phyloP scores from a whole-genome alignment of 2,113 vertebrate species.

The Ptychochromis oligacanthus region DNA sequence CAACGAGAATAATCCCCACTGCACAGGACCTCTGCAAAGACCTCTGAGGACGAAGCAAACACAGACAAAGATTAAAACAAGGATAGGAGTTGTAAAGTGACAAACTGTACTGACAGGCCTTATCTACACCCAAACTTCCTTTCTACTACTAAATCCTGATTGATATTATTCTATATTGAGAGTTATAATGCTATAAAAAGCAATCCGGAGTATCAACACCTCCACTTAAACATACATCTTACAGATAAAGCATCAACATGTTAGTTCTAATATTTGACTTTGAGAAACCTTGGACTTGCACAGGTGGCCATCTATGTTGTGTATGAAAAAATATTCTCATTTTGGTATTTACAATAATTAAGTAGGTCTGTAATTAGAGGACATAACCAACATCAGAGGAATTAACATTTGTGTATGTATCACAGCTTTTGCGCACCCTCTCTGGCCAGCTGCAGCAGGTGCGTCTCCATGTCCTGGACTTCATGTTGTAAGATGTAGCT shows the following conservation, averaged over 20 bases:
- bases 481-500: conserved; percentile 85
- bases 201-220: too few relatives aligned
- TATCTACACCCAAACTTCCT: neutral
- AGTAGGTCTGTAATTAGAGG: neutral
- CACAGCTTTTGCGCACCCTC: conserved; percentile 81
- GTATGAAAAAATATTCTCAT: neutral
- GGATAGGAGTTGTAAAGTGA: neutral
- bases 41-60: conserved; percentile 70
- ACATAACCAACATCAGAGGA: neutral
- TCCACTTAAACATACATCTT: neutral
- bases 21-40: conserved; percentile 82
- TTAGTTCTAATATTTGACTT: neutral
- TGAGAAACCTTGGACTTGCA: neutral
- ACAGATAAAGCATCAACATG: neutral
- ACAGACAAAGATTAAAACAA: neutral
- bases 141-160: neutral
- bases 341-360: neutral
- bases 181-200: too few relatives aligned
- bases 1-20: conserved; percentile 77
- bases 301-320: neutral
- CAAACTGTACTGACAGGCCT: neutral
- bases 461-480: conserved; percentile 86
- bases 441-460: conserved; percentile 87
- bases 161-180: too few relatives aligned
- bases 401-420: neutral